Evolutionary conservation across 2,888 invertebrate species (phyloP).

Genomic region (Pterostichus madidus): DNA sequence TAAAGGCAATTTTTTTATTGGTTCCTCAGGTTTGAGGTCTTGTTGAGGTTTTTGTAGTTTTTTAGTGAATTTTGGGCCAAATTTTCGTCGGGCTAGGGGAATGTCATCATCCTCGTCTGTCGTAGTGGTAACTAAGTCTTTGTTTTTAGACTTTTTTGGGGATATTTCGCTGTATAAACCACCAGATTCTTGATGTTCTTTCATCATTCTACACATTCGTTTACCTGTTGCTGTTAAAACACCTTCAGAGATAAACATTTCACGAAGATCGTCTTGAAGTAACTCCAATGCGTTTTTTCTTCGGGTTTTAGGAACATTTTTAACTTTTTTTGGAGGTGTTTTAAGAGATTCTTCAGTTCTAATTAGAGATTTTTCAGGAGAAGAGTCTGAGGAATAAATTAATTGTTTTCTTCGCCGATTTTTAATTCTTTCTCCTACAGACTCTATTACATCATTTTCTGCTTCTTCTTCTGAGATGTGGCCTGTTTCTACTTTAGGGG

Average conservation of each 20-base stretch:
- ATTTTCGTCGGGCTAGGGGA: constrained; percentile 58
- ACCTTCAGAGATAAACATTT: constrained; percentile 84
- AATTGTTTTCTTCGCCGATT: constrained; percentile 66
- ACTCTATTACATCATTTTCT: constrained; percentile 62
- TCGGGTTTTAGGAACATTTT: constrained; percentile 71
- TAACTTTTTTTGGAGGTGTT: constrained; percentile 63
- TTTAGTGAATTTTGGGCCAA: constrained; percentile 3
- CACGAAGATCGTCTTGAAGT: constrained; percentile 85
- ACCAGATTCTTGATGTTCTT: constrained; percentile 76
- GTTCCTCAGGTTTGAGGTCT: constrained; percentile 5
- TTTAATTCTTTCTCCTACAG: constrained; percentile 69
- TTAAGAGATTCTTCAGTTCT: constrained; percentile 57
- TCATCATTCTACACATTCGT: constrained; percentile 82
- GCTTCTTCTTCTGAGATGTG: not conserved
- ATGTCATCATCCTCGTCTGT: constrained; percentile 68
- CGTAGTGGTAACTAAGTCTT: not conserved
- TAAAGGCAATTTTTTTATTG: constrained; percentile 1
- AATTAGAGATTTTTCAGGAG: constrained; percentile 61
- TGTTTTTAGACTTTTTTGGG: constrained; percentile 8
- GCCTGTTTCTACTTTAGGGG: not conserved
- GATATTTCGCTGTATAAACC: not conserved
- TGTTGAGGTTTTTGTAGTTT: not conserved
- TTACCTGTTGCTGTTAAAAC: constrained; percentile 83
- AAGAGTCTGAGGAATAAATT: constrained; percentile 53
- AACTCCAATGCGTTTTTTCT: constrained; percentile 80